These are phyloP conservation scores for Myxocyprinus asiaticus DNA, from an alignment of 2,113 vertebrate species.

Conservation along the genomic window DNA sequence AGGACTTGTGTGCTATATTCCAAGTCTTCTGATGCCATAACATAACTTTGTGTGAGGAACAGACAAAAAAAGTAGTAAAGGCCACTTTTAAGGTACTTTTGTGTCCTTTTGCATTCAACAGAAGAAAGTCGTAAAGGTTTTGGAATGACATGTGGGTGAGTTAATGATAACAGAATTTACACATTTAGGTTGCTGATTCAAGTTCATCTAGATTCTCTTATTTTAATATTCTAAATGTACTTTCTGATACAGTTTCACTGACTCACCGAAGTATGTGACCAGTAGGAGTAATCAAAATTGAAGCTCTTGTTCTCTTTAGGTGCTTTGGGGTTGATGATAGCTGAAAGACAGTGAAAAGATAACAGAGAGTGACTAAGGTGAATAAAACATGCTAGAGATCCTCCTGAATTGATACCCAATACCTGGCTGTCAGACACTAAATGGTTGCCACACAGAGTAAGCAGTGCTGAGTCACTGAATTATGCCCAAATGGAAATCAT, in stretches of 20 bases:
- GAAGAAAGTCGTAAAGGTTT: no score
- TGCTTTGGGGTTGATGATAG: conserved; percentile 95
- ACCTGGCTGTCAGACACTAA: conserved; percentile 1
- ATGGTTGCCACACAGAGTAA: not conserved
- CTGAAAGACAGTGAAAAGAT: conserved; percentile 75
- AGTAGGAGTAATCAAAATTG: conserved; percentile 99
- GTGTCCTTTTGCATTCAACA: no score
- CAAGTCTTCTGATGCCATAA: no score
- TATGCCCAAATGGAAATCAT: not conserved
- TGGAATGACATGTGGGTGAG: no score
- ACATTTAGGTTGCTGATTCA: no score
- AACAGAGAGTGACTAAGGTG: conserved; percentile 44
- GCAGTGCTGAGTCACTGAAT: conserved; percentile 39
- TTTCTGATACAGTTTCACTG: not conserved
- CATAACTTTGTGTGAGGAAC: no score
- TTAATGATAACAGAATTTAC: no score
- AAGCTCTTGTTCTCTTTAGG: conserved; percentile 99
- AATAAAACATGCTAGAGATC: conserved; percentile 11
- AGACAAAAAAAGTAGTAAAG: no score
- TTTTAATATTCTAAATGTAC: not conserved
- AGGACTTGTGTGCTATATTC: no score
- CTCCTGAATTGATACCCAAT: conserved; percentile 25
- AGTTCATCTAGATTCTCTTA: no score
- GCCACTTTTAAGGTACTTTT: no score
- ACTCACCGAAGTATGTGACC: conserved; percentile 96